Base-by-base conservation (phyloP, 2,888 invertebrate genomes). In the Polydrusus tereticollis region DNA sequence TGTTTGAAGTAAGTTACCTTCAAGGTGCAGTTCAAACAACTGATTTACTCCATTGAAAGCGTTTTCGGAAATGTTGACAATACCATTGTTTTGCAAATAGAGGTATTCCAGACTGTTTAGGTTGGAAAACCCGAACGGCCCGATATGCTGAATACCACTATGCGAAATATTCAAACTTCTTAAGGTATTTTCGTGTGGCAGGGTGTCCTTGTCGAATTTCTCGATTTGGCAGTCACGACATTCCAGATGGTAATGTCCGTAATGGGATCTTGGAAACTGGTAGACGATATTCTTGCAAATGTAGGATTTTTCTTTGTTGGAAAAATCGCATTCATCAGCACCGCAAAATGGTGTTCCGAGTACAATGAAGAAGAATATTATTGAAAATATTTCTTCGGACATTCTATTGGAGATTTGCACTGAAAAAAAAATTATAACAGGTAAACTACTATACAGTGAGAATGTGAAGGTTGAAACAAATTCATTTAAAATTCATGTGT, bases 11-110 rank as follows among this genome's bases (percentile, higher is more conserved):
- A 75, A 45, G 65, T 85, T 85, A 64, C 82, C 50, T 47, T 82
- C 79, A 33, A 85, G 75, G 75, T 83, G 79, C 0, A 85, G 65
- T 69, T 83, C 82, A 65, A 80, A 82, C 0, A 85, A 75, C 69
- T 83, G 80, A 23, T 79, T 75, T 26, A 84, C 71, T 2, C 82
- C 82, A n/a, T 73, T 57, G 66, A 85, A 85, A 8, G 84, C 84
- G 8, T 80, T 76, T 33, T 67, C 73, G 4, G 78, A 75, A 47
- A 85, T 77, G 12, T 78, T 78, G 7, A 41, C 68, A 23, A 85
- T 80, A 12, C 70, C 74, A 66, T 85, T 85, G 43, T 82, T 69
- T 47, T 82, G 77, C 52, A 84, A 69, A 72, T 79, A 80, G 23
- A 83, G 69, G 62, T 81, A 81, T 52, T 79, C 78, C 2, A 80